phyloP scores from a whole-genome alignment of 2,888 invertebrate genomes.

The Metacarcinus magister region DNA sequence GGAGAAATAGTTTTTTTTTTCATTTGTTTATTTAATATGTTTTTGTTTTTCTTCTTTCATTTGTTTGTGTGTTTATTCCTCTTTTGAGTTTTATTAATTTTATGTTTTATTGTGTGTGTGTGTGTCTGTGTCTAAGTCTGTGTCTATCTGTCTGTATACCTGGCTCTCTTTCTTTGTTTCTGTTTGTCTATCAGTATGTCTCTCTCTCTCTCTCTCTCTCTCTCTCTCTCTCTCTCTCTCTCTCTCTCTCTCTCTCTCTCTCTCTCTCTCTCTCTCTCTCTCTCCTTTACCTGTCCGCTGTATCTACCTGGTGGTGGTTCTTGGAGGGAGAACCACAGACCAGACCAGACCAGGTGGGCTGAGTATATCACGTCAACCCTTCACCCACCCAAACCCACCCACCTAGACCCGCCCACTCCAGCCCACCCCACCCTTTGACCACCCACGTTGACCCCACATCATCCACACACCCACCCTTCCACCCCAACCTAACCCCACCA shows the following conservation, averaged over 20 bases:
- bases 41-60: no score
- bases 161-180: background rate
- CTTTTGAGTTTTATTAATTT: background rate
- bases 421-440: background rate
- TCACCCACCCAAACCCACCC: background rate
- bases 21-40: background rate
- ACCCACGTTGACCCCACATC: background rate
- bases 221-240: slow-evolving; percentile 17
- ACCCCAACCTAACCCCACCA: background rate
- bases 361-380: slow-evolving; percentile 3
- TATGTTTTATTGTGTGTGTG: background rate
- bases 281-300: background rate
- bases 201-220: background rate
- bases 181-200: background rate
- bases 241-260: slow-evolving; percentile 48
- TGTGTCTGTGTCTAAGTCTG: background rate
- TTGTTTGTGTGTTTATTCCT: background rate
- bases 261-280: slow-evolving; percentile 48
- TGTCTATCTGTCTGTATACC: background rate
- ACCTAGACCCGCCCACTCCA: background rate
- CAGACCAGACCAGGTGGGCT: slow-evolving; percentile 43
- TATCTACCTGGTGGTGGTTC: background rate
- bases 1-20: background rate
- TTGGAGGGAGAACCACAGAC: background rate
- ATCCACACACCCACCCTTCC: background rate